Base-by-base conservation (phyloP, 92 coral and sea anemone genomes). In the Porites rus region DNA sequence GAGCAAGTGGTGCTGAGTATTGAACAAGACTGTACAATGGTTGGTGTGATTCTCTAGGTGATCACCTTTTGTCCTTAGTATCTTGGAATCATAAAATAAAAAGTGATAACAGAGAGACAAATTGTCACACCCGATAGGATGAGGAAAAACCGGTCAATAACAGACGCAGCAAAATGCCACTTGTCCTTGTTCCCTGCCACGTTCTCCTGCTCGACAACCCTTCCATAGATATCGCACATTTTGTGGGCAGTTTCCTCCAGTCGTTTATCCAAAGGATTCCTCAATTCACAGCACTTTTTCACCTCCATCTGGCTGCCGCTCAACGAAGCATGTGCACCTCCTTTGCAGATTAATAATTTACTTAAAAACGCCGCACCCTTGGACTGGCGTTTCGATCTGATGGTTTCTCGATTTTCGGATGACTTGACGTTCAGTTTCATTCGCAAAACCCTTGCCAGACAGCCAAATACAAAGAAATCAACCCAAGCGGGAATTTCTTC, bases 161-260 rank as follows among this genome's bases (percentile, higher is more conserved):
- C 97, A 58, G 93, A 79, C 46, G 98, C 98, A 20, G 95, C 98
- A 85, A 96, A 96, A 77, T 91, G 98, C 92, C 98, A 93, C 58
- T 78, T 83, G 61, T 80, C 93, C 67, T 86, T 90, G 70, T 92
- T 90, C 75, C 77, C 82, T 28, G 71, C 89, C 31, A 74, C 75
- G 18, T 88, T 89, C 51, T 71, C 72, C 60, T 90, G 81, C 12
- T 86, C 79, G 0, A 54, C 68, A 25, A 87, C 74, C 38, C 68
- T 83, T 2, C 83, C 75, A 14, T 94, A 84, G 64, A 91, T 85
- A 13, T 92, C 90, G 25, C 80, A 78, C 18, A 96, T 62, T 79
- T 93, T 94, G 52, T 56, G 86, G 18, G 83, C 67, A n/a, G 92
- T 91, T 78, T 71, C 89, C 7, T 87, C 92, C 1, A 96, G 84